phyloP scores from a whole-genome alignment of 2,888 invertebrate species.

The Polietes domitor region DNA sequence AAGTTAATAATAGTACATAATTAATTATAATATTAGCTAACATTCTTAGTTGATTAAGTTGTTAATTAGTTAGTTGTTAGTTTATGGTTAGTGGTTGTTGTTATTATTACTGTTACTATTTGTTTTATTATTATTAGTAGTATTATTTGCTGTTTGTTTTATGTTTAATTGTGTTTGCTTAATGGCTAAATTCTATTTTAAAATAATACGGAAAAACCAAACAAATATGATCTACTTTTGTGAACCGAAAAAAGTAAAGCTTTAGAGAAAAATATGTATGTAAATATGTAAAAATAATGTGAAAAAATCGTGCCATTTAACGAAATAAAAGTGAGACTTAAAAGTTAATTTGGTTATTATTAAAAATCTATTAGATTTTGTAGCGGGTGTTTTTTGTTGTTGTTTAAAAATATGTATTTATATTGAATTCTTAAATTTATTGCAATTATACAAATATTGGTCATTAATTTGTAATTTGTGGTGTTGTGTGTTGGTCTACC shows the following conservation, averaged over 20 bases:
- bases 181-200: not conserved
- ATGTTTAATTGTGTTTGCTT: constrained; percentile 10
- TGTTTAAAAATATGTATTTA: not conserved
- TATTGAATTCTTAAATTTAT: constrained; percentile 51
- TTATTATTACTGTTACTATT: constrained; percentile 30
- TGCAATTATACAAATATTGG: constrained; percentile 61
- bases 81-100: constrained; percentile 2
- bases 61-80: not conserved
- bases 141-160: constrained; percentile 25
- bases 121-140: constrained; percentile 33
- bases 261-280: too few species aligned
- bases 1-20: constrained; percentile 1
- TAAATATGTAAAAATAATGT: constrained; percentile 32
- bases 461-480: constrained; percentile 52
- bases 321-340: constrained; percentile 20
- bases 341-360: constrained; percentile 3
- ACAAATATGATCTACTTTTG: constrained; percentile 33
- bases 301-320: constrained; percentile 60
- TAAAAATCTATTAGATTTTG: constrained; percentile 18
- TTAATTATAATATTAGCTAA: not conserved
- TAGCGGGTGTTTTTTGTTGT: constrained; percentile 15
- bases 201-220: constrained; percentile 13
- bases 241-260: not conserved
- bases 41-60: not conserved
- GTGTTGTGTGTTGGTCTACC: too few species aligned